Percentiles rank a stretch among this genome's conserved stretches.
These are phyloP conservation scores for Iselma pallidipennis DNA, from an alignment of 2,888 invertebrate genomes.

Conservation along the genomic window DNA sequence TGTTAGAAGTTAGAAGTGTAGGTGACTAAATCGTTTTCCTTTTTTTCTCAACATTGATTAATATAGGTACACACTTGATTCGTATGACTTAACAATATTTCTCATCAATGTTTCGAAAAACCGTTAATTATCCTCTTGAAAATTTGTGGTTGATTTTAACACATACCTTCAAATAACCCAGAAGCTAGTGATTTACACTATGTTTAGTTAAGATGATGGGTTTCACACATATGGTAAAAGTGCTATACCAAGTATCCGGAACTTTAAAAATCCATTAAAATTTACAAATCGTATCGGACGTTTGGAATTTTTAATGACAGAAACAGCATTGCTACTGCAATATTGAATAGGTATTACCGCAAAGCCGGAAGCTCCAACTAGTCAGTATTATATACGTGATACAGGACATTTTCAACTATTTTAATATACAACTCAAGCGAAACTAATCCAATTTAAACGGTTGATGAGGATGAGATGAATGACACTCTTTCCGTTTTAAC, in stretches of 20 bases:
- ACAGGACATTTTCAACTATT: conserved; percentile 1
- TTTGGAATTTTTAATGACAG: conserved; percentile 11
- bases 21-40: conserved; percentile 20
- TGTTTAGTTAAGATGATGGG: conserved; percentile 12
- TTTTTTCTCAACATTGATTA: background rate
- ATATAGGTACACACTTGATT: background rate
- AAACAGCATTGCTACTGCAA: background rate
- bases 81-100: too few species aligned
- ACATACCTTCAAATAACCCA: background rate
- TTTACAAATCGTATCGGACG: conserved; percentile 19
- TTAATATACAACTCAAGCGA: background rate
- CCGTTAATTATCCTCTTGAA: too few species aligned
- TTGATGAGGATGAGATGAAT: background rate
- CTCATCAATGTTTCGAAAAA: too few species aligned
- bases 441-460: background rate
- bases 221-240: conserved; percentile 24
- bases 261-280: conserved; percentile 24
- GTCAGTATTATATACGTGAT: conserved; percentile 5
- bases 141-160: background rate
- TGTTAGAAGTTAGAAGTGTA: conserved; percentile 19
- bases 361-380: background rate
- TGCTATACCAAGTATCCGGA: conserved; percentile 12
- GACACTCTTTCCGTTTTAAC: background rate
- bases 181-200: conserved; percentile 4
- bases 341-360: background rate